Evolutionary conservation across 2,797 vertebrate species (phyloP), one percentile per base, ranked within the genome.

Genomic region (Lycodopsis pacificus): DNA sequence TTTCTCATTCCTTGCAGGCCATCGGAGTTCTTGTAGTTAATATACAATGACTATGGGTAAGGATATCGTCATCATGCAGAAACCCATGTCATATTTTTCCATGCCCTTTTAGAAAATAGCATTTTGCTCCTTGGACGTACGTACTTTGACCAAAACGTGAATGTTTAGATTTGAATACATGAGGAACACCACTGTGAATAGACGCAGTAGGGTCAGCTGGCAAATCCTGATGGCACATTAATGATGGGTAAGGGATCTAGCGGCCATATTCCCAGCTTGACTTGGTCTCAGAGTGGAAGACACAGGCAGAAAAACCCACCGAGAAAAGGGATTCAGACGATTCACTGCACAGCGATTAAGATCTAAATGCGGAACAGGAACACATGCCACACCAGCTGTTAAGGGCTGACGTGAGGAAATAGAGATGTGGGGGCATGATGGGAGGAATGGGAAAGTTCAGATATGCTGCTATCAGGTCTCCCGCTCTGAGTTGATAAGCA

Each of bases 331-430:
- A 80, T 62, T 65, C 51, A 72, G 72, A 80, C 65, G 15, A 73
- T 79, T 74, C 61, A 72, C 67, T 36, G 46, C 51, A 68, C 54
- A 17, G 72, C 79, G 72, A 84, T 90, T 86, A 79, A 75, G 81
- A 79, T 77, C 68, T 81, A 85, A 88, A 86, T 71, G 79, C 4
- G 25, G 77, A 87, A 86, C 65, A 75, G 74, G 79, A 89, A 75
- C 83, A 81, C 73, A 89, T 83, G 84, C 53, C 58, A 42, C 71
- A 30, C 75, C 84, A 85, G 87, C 76, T 89, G 88, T 77, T 88
- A 11, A 40, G 62, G 25, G 20, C n/a, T 42, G 72, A 73, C 27
- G 80, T 2, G 25, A 68, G 68, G 68, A 76, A 86, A 87, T 19
- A 74, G 56, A 83, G 68, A 86, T 46, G 73, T 17, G 62, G 34